Conservation (phyloP, 2,797 vertebrate species). For the Benthosema pterotum region DNA sequence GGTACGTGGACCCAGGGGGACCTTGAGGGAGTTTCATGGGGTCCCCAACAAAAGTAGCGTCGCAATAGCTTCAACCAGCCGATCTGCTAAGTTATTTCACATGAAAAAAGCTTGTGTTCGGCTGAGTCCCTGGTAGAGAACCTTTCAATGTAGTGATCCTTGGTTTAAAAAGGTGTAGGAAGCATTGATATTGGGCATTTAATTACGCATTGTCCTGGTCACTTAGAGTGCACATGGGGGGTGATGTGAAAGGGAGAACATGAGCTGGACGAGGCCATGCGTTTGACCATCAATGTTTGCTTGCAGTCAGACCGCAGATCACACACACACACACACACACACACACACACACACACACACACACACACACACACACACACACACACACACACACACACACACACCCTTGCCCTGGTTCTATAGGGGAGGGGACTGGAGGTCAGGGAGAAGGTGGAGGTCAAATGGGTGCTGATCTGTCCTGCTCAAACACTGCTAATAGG, state of each 20-base stretch:
- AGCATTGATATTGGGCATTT: no score
- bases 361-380: slow-evolving; percentile 24
- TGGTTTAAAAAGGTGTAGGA: no score
- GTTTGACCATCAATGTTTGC: slow-evolving; percentile 82
- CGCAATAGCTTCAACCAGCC: no score
- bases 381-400: slow-evolving; percentile 29
- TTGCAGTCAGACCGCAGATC: slow-evolving; percentile 70
- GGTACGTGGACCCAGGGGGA: no score
- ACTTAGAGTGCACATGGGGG: background rate
- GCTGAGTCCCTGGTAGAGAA: no score
- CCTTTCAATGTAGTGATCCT: no score
- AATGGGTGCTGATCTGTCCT: slow-evolving; percentile 76
- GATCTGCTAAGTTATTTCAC: no score
- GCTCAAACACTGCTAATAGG: slow-evolving; percentile 75
- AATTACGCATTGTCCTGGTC: background rate
- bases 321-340: slow-evolving; percentile 34
- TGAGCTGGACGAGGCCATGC: slow-evolving; percentile 50
- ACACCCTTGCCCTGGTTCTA: slow-evolving; percentile 61
- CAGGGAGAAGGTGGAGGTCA: slow-evolving; percentile 87
- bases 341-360: slow-evolving; percentile 30
- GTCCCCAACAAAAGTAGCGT: no score
- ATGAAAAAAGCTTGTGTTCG: no score
- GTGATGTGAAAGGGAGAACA: slow-evolving; percentile 13
- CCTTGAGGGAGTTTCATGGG: no score
- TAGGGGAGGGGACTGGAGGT: slow-evolving; percentile 77